Evolutionary conservation across 35 echinoderm and acorn worm species (phyloP), one percentile per base, ranked within the genome.

Genomic region (Apostichopus japonicus): DNA sequence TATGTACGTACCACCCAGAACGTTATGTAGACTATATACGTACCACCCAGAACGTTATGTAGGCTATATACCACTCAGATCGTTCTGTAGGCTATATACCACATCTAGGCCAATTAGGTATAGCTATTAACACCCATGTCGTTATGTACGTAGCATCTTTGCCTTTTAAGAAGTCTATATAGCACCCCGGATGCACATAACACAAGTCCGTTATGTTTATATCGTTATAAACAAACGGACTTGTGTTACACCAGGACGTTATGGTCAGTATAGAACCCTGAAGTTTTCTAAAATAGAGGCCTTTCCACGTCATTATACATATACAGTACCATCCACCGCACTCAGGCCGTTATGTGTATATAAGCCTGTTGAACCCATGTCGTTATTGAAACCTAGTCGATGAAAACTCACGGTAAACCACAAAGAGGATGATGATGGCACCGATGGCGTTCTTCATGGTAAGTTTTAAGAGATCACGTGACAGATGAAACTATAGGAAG

Each of bases 391-490:
- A 44, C 33, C 33, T 44, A 44, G 33, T 44, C 17, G 6, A 25
- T 27, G 6, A 54, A 33, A 53, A 83, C 79, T 83, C 54, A 83
- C 79, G 79, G 54, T 83, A 83, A 52, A 44, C 44, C 5, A 83
- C 52, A 54, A 83, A 83, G 79, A 83, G 79, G 10, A 83, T 83
- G 10, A 83, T 55, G 24, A 83, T 52, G 9, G 79, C 79, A 53
- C 79, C 79, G 44, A 83, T 83, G 24, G 79, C 79, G 52, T 83
- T 83, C 79, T 83, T 83, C 79, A 83, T 83, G 33, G 16, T 83
- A 54, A 17, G 10, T 6, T 83, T 14, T 8, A 52, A 83, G 5
- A 52, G 51, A 83, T 33, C 54, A 19, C 33, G 54, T 53, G 6
- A 11, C 54, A 11, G 54, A 17, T 83, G 17, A 83, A 54, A 11